phyloP scores from a whole-genome alignment of 1,140 invertebrate genomes.

The Anthonomus grandis region DNA sequence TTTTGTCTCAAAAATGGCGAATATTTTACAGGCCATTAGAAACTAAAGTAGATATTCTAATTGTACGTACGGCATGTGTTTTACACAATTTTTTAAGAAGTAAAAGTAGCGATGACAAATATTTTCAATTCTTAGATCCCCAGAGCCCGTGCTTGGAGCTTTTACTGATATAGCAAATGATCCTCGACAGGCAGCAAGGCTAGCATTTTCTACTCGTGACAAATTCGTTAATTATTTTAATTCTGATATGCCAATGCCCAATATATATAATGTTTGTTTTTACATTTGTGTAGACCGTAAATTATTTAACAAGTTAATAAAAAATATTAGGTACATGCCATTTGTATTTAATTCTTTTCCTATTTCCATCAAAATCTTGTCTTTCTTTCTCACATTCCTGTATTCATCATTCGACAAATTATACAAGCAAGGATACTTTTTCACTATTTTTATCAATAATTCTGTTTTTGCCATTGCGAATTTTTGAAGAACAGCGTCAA shows the following conservation, averaged over 20 bases:
- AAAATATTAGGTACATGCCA: conserved; percentile 4
- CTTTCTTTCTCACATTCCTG: conserved; percentile 11
- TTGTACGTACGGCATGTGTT: conserved; percentile 35
- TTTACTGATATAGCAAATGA: conserved; percentile 20
- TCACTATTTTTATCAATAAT: no score
- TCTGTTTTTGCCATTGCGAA: no score
- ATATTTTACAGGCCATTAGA: conserved; percentile 45
- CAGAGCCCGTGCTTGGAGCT: no score
- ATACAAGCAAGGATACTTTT: no score
- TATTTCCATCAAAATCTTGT: conserved; percentile 13
- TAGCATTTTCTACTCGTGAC: conserved; percentile 18
- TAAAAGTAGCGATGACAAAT: conserved; percentile 8
- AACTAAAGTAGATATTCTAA: conserved; percentile 39
- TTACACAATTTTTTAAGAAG: conserved; percentile 33
- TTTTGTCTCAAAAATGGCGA: conserved; percentile 45
- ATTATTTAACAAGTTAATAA: not conserved
- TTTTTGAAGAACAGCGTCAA: no score
- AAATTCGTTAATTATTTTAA: conserved; percentile 18
- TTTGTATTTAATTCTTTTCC: not conserved
- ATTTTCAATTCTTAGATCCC: not conserved
- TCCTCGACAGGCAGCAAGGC: conserved; percentile 5
- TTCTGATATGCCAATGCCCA: not conserved
- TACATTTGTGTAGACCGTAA: not conserved
- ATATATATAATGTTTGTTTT: not conserved
- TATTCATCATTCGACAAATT: conserved; percentile 6